Evolutionary conservation across 2,888 invertebrate genomes (phyloP), one percentile per base, ranked within the genome.

Genomic region (Leptopilina drosophilae): DNA sequence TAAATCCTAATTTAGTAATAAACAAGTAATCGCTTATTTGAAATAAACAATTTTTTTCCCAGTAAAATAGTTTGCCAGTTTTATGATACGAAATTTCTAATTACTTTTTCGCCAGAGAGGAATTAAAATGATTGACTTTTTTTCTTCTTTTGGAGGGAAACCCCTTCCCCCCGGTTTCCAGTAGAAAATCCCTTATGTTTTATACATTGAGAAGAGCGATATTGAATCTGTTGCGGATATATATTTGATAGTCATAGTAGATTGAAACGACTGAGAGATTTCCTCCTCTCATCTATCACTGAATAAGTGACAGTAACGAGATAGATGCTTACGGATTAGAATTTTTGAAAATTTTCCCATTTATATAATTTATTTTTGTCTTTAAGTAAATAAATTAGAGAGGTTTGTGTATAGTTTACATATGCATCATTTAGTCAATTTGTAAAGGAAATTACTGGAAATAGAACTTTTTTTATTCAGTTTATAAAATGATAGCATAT

Each of bases 261-360:
- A 49, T 67, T 42, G 67, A 20, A 49, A 12, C 49, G 14, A 49
- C 26, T 26, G 26, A 67, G 20, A n/a, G 12, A 46, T 67, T 33
- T 33, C 33, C 33, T 33, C 3, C 33, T 33, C 67, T 67, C 67
- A 67, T 67, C 26, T 49, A 49, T 49, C 14, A 49, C 20, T 9
- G 49, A 67, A 49, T 26, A 67, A 26, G 20, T 67, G 49, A 67
- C 67, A 67, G 49, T 67, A 67, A 20, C 49, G n/a, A 65, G 65
- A 12, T 49, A 46, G 20, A 26, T 46, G 20, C 11, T 49, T 67
- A 26, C 26, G 26, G 49, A 14, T 69, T 49, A 26, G 26, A 3
- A 49, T 69, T 26, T 9, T 69, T 1, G 7, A 59, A 59, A 59
- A 42, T 11, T 67, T 46, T 46, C 11, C 46, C 1, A 46, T 67